These are phyloP conservation scores for Zaprionus nigranus DNA, from an alignment of 1,140 invertebrate species.

Conservation along the genomic window DNA sequence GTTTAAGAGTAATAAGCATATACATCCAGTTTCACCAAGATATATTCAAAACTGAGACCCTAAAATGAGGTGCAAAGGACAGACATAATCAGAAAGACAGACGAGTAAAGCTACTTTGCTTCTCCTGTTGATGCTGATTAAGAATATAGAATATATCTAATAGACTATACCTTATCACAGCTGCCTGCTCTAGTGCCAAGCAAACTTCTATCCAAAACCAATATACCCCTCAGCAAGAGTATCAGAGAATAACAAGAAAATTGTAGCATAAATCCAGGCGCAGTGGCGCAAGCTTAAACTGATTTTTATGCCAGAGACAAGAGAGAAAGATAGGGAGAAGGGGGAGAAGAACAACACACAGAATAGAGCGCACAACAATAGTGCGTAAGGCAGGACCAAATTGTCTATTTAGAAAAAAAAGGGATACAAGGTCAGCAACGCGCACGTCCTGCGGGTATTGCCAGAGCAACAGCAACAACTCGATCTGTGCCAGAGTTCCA, in stretches of 20 bases:
- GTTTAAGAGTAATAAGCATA: no score
- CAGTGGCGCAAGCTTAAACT: constrained; percentile 66
- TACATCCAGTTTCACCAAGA: no score
- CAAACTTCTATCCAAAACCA: not conserved
- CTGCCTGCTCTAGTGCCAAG: no score
- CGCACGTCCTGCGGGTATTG: constrained; percentile 36
- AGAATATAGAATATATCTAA: no score
- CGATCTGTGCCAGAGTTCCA: constrained; percentile 16
- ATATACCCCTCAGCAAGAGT: not conserved
- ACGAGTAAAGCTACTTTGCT: no score
- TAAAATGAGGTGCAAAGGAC: no score
- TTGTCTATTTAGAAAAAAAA: constrained; percentile 75
- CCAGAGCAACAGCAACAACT: constrained; percentile 9
- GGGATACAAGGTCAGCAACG: constrained; percentile 70
- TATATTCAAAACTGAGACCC: no score
- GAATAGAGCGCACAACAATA: constrained; percentile 55
- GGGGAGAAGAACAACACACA: constrained; percentile 1
- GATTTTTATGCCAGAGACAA: constrained; percentile 63
- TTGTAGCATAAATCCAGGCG: constrained; percentile 70
- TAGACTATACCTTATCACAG: no score
- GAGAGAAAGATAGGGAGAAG: not conserved
- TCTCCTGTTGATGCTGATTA: no score
- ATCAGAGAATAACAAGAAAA: constrained; percentile 10
- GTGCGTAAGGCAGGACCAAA: constrained; percentile 76
- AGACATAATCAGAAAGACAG: no score